Conservation (phyloP, 2,797 vertebrate genomes). For the Girardinus metallicus region DNA sequence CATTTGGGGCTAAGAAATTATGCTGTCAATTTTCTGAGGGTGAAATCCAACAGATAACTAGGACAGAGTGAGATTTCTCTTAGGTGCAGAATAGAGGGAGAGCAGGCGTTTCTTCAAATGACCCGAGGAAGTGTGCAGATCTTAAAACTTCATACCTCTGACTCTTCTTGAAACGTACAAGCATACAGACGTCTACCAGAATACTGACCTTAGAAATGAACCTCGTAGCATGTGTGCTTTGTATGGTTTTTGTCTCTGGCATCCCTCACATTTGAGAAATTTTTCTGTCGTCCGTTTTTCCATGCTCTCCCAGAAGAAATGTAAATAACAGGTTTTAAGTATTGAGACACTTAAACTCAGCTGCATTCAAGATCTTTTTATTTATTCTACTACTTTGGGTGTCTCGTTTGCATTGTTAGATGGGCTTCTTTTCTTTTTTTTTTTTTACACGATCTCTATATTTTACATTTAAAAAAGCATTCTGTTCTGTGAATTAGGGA, state of each 20-base stretch:
- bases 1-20: conserved; percentile 22
- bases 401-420: not conserved
- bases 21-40: conserved; percentile 15
- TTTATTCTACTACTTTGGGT: not conserved
- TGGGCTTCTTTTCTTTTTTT: not conserved
- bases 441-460: not conserved
- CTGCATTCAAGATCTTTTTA: not conserved
- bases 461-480: not conserved
- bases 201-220: not conserved
- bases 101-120: not conserved
- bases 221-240: not conserved
- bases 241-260: not conserved
- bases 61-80: not conserved
- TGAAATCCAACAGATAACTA: conserved; percentile 10
- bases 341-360: not conserved
- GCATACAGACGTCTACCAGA: not conserved
- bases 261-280: not conserved
- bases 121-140: not conserved
- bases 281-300: not conserved
- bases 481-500: not conserved
- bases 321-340: not conserved
- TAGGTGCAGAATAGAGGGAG: not conserved
- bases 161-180: no score
- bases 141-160: not conserved
- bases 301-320: not conserved